A percentile compares a stretch with the other conserved stretches of the same genome.
These are phyloP conservation scores for Edolisoma coerulescens DNA, from an alignment of 2,113 vertebrate genomes.

Conservation along the genomic window DNA sequence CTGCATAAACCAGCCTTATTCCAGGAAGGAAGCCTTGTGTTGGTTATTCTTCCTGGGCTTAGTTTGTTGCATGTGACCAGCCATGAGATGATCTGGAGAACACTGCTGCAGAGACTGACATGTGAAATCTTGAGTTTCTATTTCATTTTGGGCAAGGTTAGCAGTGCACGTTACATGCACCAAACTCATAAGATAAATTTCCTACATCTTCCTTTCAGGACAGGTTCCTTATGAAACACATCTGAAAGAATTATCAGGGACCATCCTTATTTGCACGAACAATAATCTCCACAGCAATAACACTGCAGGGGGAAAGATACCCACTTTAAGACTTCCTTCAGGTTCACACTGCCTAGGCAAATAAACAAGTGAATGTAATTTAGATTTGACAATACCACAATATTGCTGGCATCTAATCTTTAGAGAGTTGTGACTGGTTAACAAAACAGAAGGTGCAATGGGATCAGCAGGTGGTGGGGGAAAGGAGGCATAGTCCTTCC, in stretches of 20 bases:
- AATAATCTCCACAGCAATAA: neutral
- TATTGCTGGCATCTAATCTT: neutral
- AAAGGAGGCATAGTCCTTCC: neutral
- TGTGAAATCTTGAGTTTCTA: rapidly evolving
- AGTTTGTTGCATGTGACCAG: neutral
- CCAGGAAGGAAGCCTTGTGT: neutral
- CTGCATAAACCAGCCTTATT: neutral
- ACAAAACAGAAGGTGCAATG: neutral
- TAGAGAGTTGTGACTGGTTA: neutral
- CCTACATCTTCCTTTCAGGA: neutral
- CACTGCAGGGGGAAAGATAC: rapidly evolving
- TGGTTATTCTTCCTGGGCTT: neutral
- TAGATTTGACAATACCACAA: neutral
- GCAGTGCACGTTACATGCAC: rapidly evolving
- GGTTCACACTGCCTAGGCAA: neutral
- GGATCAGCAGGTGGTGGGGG: rapidly evolving
- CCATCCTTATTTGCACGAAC: neutral
- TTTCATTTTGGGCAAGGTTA: neutral
- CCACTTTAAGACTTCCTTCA: neutral
- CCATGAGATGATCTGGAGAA: neutral
- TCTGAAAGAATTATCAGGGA: neutral
- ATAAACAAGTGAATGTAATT: neutral
- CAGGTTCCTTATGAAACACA: rapidly evolving
- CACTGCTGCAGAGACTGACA: neutral
- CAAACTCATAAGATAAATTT: neutral